These are phyloP conservation scores for Tauraco hartlaubi DNA, from an alignment of 2,797 vertebrate species.

Conservation along the genomic window DNA sequence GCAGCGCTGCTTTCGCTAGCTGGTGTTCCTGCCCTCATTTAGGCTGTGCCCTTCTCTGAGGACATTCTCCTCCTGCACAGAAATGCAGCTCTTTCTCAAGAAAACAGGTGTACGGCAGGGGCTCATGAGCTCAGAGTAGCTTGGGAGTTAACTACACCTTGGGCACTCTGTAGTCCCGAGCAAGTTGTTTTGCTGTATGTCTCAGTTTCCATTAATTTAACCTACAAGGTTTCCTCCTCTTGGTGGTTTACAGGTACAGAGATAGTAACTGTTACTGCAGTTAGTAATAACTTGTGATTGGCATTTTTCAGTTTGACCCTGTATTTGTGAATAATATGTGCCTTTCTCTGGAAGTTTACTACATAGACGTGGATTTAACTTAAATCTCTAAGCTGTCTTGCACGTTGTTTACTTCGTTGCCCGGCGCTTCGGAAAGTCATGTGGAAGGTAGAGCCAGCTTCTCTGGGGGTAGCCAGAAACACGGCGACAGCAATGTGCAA, in stretches of 20 bases:
- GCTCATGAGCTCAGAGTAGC: background rate
- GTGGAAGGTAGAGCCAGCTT: background rate
- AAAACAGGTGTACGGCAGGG: fast-evolving
- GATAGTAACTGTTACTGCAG: background rate
- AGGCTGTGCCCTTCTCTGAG: background rate
- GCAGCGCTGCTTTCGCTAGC: background rate
- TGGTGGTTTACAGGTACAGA: background rate
- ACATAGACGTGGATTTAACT: background rate
- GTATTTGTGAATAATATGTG: background rate
- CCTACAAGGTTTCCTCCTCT: background rate
- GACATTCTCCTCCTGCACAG: background rate
- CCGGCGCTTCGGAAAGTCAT: background rate
- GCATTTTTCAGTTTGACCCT: background rate
- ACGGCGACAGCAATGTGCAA: background rate
- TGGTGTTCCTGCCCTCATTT: background rate
- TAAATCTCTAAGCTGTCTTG: background rate
- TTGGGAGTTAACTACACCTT: background rate
- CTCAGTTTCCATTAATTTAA: background rate
- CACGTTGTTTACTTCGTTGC: background rate
- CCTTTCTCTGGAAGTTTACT: background rate
- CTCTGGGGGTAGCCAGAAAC: background rate
- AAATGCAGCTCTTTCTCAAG: background rate
- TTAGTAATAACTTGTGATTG: background rate
- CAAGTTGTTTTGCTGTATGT: background rate
- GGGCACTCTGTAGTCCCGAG: background rate